Conservation (phyloP, 2,113 vertebrate genomes). For the Poicephalus gulielmi region DNA sequence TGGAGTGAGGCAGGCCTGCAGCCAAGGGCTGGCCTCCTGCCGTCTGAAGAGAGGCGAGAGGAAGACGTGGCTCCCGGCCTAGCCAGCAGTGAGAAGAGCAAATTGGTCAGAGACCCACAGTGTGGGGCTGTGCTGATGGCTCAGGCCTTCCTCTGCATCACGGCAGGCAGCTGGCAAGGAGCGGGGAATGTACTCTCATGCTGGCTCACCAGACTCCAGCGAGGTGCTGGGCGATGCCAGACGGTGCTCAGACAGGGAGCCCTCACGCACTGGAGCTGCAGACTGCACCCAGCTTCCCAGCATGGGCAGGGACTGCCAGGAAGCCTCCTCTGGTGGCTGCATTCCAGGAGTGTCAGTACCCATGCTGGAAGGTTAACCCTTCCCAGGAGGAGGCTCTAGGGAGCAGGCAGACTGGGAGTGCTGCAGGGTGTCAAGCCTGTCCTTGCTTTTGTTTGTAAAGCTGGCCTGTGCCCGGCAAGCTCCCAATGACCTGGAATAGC, state of each 20-base stretch:
- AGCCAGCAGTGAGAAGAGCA: background rate
- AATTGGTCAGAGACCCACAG: background rate
- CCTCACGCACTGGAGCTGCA: background rate
- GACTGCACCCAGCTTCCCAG: background rate
- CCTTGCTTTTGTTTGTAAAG: slow-evolving; percentile 3
- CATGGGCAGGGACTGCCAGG: accelerated
- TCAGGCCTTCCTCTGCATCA: background rate
- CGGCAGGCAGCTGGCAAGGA: background rate
- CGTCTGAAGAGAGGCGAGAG: background rate
- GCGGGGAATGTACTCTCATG: background rate
- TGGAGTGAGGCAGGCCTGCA: background rate
- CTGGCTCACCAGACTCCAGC: background rate
- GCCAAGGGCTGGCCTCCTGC: slow-evolving; percentile 28
- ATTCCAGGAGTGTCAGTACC: background rate
- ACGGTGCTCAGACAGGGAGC: background rate
- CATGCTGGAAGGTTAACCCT: background rate
- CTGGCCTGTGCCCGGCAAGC: background rate
- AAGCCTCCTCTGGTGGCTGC: background rate
- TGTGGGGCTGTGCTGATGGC: accelerated
- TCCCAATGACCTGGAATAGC: background rate
- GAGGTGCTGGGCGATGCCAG: background rate
- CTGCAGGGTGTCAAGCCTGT: background rate
- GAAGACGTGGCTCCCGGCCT: background rate
- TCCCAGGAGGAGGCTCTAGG: background rate
- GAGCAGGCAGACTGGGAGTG: background rate